Conservation (phyloP, 2,888 invertebrate species). For the Chymomyza fuscimana region DNA sequence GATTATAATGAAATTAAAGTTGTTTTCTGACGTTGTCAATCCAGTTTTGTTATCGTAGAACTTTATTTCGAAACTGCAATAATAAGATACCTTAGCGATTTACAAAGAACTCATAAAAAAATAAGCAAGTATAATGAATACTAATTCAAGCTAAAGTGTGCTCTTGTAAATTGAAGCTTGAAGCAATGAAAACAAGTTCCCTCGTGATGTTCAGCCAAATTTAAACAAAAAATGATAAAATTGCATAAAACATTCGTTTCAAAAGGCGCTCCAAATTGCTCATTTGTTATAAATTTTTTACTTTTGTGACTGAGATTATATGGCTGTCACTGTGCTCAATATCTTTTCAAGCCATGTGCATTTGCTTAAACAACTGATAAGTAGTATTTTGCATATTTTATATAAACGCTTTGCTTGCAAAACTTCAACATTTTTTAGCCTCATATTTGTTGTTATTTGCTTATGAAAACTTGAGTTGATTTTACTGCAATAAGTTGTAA, state of each 20-base stretch:
- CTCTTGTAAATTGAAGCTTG: too few relatives aligned
- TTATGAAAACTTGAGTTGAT: background rate
- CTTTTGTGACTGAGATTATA: too few relatives aligned
- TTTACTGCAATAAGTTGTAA: too few relatives aligned
- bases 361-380: background rate
- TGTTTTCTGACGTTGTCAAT: background rate
- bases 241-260: background rate
- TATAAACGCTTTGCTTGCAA: background rate
- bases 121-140: background rate
- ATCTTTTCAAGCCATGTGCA: background rate
- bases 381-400: background rate
- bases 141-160: background rate
- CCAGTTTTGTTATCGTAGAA: background rate
- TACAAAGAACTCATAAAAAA: background rate
- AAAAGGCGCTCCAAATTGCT: background rate
- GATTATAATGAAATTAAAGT: background rate
- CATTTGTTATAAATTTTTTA: background rate
- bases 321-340: background rate
- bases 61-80: background rate
- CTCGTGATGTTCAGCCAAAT: background rate
- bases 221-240: background rate
- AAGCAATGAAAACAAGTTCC: background rate
- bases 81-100: background rate
- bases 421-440: too few relatives aligned
- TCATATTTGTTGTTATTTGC: background rate